Conservation (phyloP, 2,888 invertebrate genomes). For the Pocota personata region DNA sequence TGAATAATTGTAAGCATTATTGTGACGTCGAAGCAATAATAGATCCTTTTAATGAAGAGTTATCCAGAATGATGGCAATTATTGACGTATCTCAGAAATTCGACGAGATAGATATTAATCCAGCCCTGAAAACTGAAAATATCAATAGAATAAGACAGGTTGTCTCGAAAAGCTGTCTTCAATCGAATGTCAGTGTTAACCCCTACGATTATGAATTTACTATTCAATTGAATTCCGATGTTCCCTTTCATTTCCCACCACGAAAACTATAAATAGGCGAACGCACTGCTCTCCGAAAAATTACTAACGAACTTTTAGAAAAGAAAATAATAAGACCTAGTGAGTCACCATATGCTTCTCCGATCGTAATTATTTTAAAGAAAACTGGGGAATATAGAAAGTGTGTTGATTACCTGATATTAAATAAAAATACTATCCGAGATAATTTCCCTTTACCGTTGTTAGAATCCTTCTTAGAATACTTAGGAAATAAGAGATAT, state of each 20-base stretch:
- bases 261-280: conserved; percentile 23
- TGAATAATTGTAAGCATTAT: neutral
- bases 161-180: conserved; percentile 1
- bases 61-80: conserved; percentile 10
- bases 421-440: conserved; percentile 27
- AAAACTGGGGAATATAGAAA: conserved; percentile 38
- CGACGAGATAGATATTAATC: conserved; percentile 21
- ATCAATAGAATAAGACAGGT: neutral
- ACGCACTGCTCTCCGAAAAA: conserved; percentile 3
- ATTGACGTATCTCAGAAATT: conserved; percentile 9
- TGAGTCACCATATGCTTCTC: neutral
- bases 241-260: conserved; percentile 22
- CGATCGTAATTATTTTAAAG: conserved; percentile 24
- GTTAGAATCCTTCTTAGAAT: conserved; percentile 36
- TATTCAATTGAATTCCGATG: no score
- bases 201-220: conserved; percentile 20
- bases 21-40: neutral
- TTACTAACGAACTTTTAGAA: conserved; percentile 11
- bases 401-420: neutral
- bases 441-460: conserved; percentile 36
- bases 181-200: neutral
- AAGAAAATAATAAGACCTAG: conserved; percentile 24
- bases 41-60: neutral
- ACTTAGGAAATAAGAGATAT: conserved; percentile 35
- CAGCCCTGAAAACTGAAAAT: neutral